Evolutionary conservation across 2,113 vertebrate genomes (phyloP).

Genomic region (Bos taurus): DNA sequence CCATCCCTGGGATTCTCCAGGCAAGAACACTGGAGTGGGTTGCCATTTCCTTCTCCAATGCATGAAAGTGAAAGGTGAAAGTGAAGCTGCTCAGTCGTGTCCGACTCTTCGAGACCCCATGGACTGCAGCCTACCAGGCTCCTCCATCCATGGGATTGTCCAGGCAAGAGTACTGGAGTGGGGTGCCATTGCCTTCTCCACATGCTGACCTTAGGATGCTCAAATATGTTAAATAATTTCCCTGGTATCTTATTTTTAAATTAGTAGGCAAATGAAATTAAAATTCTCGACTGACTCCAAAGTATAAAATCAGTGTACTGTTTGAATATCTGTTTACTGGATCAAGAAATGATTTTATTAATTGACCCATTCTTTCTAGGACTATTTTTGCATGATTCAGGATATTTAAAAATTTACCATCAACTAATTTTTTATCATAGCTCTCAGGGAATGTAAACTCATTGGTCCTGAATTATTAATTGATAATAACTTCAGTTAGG

Average conservation of each 20-base stretch:
- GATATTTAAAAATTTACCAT: neutral
- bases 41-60: too few relatives aligned
- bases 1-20: too few relatives aligned
- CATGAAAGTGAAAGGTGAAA: too few relatives aligned
- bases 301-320: neutral
- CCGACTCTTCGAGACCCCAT: too few relatives aligned
- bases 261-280: neutral
- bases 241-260: neutral
- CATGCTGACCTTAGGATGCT: neutral
- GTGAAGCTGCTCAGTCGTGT: too few relatives aligned
- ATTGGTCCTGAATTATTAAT: neutral
- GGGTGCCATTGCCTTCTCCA: too few relatives aligned
- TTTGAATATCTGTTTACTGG: neutral
- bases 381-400: neutral
- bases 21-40: too few relatives aligned
- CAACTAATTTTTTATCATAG: neutral
- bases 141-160: too few relatives aligned
- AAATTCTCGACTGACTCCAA: neutral
- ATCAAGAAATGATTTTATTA: neutral
- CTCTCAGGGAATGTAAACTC: neutral
- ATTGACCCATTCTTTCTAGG: neutral
- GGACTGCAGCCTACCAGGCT: too few relatives aligned
- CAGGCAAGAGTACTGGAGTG: too few relatives aligned
- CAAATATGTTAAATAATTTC: neutral
- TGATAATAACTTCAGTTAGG: neutral